phyloP scores from a whole-genome alignment of 1,140 invertebrate species.

The Planococcus citri region DNA sequence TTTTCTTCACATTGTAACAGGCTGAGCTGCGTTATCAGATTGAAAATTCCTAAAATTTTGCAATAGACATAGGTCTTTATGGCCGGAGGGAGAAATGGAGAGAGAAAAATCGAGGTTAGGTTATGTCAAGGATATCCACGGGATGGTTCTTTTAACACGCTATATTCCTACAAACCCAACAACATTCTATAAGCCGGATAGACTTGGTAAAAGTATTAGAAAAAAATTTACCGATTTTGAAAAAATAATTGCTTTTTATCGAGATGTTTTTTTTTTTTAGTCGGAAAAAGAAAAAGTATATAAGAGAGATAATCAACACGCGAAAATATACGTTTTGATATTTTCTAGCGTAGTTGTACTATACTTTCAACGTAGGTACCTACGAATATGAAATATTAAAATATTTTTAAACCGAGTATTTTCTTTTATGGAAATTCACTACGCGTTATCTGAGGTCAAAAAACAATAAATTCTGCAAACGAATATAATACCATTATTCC shows the following conservation, averaged over 20 bases:
- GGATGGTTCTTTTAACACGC: too few relatives aligned
- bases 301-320: too few relatives aligned
- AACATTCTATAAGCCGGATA: too few relatives aligned
- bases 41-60: not conserved
- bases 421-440: conserved; percentile 8
- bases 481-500: not conserved
- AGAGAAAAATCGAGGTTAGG: not conserved
- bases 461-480: not conserved
- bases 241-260: too few relatives aligned
- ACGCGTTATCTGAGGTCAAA: conserved; percentile 2
- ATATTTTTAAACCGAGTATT: not conserved
- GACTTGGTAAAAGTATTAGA: too few relatives aligned
- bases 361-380: not conserved
- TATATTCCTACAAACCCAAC: too few relatives aligned
- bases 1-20: not conserved
- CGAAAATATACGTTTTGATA: too few relatives aligned
- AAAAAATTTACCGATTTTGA: too few relatives aligned
- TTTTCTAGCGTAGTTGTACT: too few relatives aligned
- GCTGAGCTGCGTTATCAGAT: not conserved
- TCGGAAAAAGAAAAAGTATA: too few relatives aligned
- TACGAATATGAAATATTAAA: conserved; percentile 4
- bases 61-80: not conserved
- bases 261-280: too few relatives aligned
- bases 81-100: not conserved
- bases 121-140: not conserved